Evolutionary conservation across 1,140 invertebrate genomes (phyloP), one percentile per base, ranked within the genome.

Genomic region (Meloidogyne exigua): DNA sequence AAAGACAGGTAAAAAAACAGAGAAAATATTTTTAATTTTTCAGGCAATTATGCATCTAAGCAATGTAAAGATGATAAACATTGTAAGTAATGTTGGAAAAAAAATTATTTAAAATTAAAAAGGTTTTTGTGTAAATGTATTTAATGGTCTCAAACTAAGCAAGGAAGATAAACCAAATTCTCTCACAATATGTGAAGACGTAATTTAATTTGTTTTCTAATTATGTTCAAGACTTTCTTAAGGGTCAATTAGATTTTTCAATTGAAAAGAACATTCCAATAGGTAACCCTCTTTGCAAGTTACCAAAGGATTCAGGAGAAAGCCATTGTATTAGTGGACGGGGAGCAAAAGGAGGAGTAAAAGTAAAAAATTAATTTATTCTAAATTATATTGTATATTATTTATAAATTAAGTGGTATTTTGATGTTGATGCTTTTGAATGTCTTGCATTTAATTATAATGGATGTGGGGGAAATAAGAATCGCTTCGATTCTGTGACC

Each of bases 381-480:
- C n/a, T 9, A 57, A n/a, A 57, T 57, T 57, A 7, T n/a, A 7
- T 3, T n/a, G 21, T 9, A 57, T 9, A 57, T 57, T 57, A 7
- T 32, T 57, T 57, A 57, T n/a, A n/a, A 57, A 25, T 44, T 21
- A 21, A 79, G 68, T 80, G 71, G 62, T 80, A 80, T 28, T 80
- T 80, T 39, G 79, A 80, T 63, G 67, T 68, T 39, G 72, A 70
- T 5, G 57, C 79, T 23, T 81, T 72, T 26, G 72, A 77, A 66
- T 80, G 79, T 21, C 39, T 80, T 9, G 75, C 79, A 25, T 80
- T 80, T 66, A 44, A 49, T n/a, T 80, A 81, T 44, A 71, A 76
- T 23, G 79, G 79, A 23, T 80, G 79, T 65, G 79, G 79, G 7
- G 79, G 79, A 25, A 80, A 80, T 76, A 70, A 74, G 12, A 80